Evolutionary conservation across 2,888 invertebrate species (phyloP), one percentile per base, ranked within the genome.

Genomic region (Diplolepis rosae): DNA sequence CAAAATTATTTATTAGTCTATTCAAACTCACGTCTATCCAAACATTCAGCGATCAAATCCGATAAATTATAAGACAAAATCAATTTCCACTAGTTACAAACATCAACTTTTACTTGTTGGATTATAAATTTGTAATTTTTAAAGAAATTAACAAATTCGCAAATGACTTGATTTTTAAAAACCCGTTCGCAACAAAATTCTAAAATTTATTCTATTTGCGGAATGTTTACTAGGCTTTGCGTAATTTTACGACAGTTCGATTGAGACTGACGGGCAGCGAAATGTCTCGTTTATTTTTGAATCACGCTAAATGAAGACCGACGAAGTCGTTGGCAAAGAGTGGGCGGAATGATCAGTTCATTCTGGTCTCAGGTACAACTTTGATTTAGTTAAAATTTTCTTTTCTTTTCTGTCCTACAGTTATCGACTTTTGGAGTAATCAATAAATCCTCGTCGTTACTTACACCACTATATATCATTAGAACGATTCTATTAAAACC

Each of bases 211-310:
- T n/a, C 52, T 13, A n/a, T 15, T 52, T n/a, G 4, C 7, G 28
- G 3, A 52, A 52, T 28, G 27, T 51, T 27, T 15, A 61, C 35
- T n/a, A 32, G 18, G 11, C 18, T 22, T 48, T 5, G 42, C 15
- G 18, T 48, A 48, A 48, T 22, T 48, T 61, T 61, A 1, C 24
- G 24, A 11, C 35, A 39, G 24, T 39, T 61, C 39, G 39, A 61
- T 61, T 39, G 24, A 61, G 61, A 61, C 61, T 61, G 61, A 61
- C 61, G 39, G 24, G 2, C 22, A 24, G 22, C 61, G 61, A 61
- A 61, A 61, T 39, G n/a, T 61, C 13, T 0, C 35, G 35, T 61
- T 61, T 61, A 61, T 61, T 61, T 61, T 61, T 61, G 39, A 61
- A 39, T 39, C 24, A 11, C 18, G 32, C 56, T 52, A 13, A 61